phyloP scores from a whole-genome alignment of 2,113 vertebrate species.

The Microtus richardsoni region DNA sequence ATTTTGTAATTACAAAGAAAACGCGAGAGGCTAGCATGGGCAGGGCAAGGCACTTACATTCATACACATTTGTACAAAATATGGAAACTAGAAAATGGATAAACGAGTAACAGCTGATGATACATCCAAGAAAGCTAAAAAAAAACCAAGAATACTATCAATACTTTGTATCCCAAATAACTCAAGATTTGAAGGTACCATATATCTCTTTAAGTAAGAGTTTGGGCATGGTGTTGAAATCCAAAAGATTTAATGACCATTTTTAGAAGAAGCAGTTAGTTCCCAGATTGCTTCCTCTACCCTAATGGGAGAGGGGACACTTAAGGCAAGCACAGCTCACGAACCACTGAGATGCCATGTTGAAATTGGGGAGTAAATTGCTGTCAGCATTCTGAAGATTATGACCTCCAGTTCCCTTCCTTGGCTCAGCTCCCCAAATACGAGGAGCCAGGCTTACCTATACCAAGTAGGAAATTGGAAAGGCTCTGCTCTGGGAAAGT shows the following conservation, averaged over 20 bases:
- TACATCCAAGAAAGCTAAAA: slow-evolving; percentile 30
- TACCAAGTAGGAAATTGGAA: not conserved
- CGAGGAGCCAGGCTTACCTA: not conserved
- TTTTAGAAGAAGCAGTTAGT: slow-evolving; percentile 11
- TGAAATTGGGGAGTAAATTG: slow-evolving; percentile 14
- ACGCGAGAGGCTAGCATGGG: not conserved
- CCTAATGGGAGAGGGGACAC: not conserved
- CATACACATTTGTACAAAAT: not conserved
- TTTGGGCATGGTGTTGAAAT: slow-evolving; percentile 10
- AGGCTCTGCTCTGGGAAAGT: slow-evolving; percentile 47
- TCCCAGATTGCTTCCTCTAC: not conserved
- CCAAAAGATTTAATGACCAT: not conserved
- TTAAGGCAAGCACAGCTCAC: slow-evolving; percentile 27
- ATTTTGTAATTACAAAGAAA: slow-evolving; percentile 8
- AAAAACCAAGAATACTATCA: slow-evolving; percentile 8
- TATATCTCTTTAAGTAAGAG: slow-evolving; percentile 10
- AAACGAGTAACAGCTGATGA: slow-evolving; percentile 29
- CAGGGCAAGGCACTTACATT: not conserved
- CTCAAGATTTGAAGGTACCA: slow-evolving; percentile 12
- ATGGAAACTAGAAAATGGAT: slow-evolving; percentile 22
- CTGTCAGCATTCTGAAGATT: slow-evolving; percentile 46
- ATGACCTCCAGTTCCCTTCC: slow-evolving; percentile 1
- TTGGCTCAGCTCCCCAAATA: slow-evolving; percentile 37
- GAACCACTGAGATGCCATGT: not conserved
- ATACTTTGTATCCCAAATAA: not conserved